Evolutionary conservation across 2,888 invertebrate genomes (phyloP), one percentile per base, ranked within the genome.

Genomic region (Metacarcinus magister): DNA sequence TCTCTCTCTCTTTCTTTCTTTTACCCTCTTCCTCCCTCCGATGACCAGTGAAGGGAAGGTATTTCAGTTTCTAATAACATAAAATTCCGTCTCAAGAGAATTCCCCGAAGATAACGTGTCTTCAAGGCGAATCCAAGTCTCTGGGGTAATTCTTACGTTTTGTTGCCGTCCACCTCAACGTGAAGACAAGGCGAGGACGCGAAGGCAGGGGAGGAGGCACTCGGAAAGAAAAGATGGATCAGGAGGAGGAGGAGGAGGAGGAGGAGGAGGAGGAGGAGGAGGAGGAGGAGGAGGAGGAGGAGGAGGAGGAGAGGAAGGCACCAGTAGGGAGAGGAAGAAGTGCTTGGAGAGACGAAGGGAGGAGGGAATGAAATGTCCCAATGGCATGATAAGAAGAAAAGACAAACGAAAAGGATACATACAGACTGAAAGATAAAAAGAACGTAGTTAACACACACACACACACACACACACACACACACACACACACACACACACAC

Each of bases 391-490:
- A 10, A 60, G 19, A 60, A 60, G 16, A 10, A 60, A 16, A 60
- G 19, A 60, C 19, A 2, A 7, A 19, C 19, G 2, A 19, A 16
- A 60, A 60, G 60, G 10, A 60, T 60, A 60, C 10, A 48, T 5
- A 60, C 2, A 60, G 16, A 60, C 16, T 60, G 60, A 7, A 7
- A 60, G 60, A 60, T 10, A 16, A 60, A 60, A 60, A 60, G 19
- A 16, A 48, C 5, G 60, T 60, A 16, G 60, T 60, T 60, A 16
- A n/a, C n/a, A n/a, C n/a, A n/a, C n/a, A n/a, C n/a, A n/a, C n/a
- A 60, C 60, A 60, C 60, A 60, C 60, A 60, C 60, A 60, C 60
- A 60, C 60, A 60, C 60, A 60, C 60, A 60, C 60, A 60, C 60
- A 60, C 60, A 60, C 60, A 60, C 60, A 60, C 60, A 60, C 60